A percentile compares a stretch with the other conserved stretches of the same genome.
These are phyloP conservation scores for Calyptomena viridis DNA, from an alignment of 2,113 vertebrate genomes.

Conservation along the genomic window DNA sequence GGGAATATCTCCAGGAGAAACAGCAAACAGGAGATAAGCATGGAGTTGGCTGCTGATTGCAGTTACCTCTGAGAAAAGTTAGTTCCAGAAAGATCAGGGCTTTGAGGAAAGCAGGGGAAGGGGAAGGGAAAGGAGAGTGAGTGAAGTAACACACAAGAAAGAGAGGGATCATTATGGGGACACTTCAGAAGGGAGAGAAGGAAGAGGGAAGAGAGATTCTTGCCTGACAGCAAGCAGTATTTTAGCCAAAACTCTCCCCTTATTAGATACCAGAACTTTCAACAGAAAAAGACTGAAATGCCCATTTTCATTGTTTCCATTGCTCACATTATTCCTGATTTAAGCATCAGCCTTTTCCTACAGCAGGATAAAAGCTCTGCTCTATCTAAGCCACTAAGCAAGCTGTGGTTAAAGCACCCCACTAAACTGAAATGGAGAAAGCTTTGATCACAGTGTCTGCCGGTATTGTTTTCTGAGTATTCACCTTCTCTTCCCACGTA, in stretches of 20 bases:
- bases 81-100: not conserved
- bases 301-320: not conserved
- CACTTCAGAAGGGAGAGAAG: not conserved
- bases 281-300: not conserved
- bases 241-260: not conserved
- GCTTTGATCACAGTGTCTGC: not conserved
- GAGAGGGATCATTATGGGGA: not conserved
- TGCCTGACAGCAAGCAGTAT: not conserved
- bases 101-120: not conserved
- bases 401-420: not conserved
- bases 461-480: not conserved
- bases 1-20: not conserved
- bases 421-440: not conserved
- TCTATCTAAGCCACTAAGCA: not conserved
- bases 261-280: not conserved
- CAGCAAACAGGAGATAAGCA: not conserved
- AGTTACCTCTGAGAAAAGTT: not conserved
- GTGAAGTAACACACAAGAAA: not conserved
- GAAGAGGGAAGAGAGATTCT: not conserved
- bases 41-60: not conserved
- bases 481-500: not conserved
- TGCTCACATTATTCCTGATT: not conserved
- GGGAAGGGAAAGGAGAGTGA: not conserved
- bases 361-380: not conserved
- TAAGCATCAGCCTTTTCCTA: not conserved